Evolutionary conservation across 1,140 invertebrate species (phyloP).

Genomic region (Leptinotarsa undecemlineata): DNA sequence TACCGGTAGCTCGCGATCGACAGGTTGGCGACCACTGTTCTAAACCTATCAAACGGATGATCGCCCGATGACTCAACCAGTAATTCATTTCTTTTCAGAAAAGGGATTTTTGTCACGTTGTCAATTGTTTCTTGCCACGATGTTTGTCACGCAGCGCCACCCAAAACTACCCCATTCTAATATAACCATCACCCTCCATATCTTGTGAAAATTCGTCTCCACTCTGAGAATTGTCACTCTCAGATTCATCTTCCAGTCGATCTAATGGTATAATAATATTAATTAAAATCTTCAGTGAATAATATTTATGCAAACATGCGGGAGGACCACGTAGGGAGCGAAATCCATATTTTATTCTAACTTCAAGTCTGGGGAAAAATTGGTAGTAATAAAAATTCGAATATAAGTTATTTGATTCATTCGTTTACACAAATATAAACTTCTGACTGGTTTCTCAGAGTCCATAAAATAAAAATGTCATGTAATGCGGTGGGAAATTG

Average conservation of each 20-base stretch:
- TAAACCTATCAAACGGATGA: slow-evolving; percentile 14
- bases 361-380: too few relatives aligned
- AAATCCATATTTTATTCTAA: too few relatives aligned
- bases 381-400: too few relatives aligned
- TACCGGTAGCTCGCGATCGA: too few relatives aligned
- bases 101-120: slow-evolving; percentile 5
- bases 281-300: background rate
- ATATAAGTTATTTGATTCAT: too few relatives aligned
- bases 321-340: too few relatives aligned
- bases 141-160: background rate
- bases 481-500: too few relatives aligned
- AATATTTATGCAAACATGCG: too few relatives aligned
- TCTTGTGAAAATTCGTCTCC: background rate
- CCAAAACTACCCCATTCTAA: background rate
- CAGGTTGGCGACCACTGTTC: too few relatives aligned
- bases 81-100: slow-evolving; percentile 6
- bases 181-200: background rate
- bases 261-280: background rate
- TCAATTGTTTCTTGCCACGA: slow-evolving; percentile 6
- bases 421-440: too few relatives aligned
- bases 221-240: background rate
- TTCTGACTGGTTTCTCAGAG: too few relatives aligned
- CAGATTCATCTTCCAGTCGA: background rate
- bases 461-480: too few relatives aligned
- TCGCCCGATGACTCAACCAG: slow-evolving; percentile 1